Percentiles rank a stretch among this genome's conserved stretches.
Conservation (phyloP, 2,888 invertebrate species). For the Nemotelus pantherinus region DNA sequence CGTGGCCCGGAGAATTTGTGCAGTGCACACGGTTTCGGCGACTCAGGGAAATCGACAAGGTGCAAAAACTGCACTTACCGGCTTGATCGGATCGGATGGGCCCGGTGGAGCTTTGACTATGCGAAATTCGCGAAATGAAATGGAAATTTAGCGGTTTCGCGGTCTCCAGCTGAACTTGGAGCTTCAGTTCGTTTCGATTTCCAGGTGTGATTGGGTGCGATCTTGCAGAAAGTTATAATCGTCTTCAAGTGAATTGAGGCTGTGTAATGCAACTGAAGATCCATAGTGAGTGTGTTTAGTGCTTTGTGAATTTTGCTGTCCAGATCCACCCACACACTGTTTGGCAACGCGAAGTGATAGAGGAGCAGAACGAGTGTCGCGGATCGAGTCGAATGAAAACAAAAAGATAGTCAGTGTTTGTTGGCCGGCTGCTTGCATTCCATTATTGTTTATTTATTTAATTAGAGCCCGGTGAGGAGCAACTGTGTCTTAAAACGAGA, state of each 20-base stretch:
- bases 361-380: background rate
- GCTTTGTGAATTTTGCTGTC: background rate
- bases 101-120: conserved; percentile 15
- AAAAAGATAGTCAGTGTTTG: conserved; percentile 27
- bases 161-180: background rate
- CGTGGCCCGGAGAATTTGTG: conserved; percentile 24
- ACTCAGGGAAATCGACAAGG: conserved; percentile 27
- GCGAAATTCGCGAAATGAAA: conserved; percentile 4
- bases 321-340: conserved; percentile 12
- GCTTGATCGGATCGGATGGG: conserved; percentile 16
- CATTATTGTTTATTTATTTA: conserved; percentile 34
- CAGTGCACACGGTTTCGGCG: background rate
- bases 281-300: background rate
- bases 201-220: conserved; percentile 23
- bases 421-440: background rate
- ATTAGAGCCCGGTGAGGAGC: background rate
- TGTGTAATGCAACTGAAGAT: background rate
- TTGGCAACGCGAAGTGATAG: conserved; percentile 11
- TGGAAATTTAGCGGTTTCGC: background rate
- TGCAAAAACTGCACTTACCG: background rate
- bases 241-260: background rate
- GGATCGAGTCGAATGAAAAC: conserved; percentile 12
- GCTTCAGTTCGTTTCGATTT: conserved; percentile 26
- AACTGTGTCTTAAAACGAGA: conserved; percentile 5
- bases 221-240: background rate